Conservation (phyloP, 2,888 invertebrate species). For the Flexamia atlantica region DNA sequence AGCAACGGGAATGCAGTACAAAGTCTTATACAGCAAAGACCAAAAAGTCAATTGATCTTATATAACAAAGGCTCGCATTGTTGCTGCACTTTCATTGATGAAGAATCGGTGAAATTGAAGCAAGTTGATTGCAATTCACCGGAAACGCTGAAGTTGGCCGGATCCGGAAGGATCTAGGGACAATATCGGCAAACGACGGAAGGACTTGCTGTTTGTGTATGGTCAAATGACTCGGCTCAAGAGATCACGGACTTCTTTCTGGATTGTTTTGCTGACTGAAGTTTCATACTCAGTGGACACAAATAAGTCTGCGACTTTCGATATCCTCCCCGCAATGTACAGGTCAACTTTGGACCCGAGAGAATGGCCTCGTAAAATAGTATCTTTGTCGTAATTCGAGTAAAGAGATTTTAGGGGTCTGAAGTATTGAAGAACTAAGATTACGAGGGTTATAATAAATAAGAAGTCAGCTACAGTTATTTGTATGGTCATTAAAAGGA, state of each 20-base stretch:
- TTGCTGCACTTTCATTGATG: too few relatives aligned
- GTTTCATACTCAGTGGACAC: background rate
- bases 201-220: background rate
- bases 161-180: background rate
- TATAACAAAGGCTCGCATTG: too few relatives aligned
- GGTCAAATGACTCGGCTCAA: background rate
- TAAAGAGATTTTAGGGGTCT: too few relatives aligned
- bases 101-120: too few relatives aligned
- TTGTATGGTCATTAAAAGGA: too few relatives aligned
- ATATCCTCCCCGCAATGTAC: conserved; percentile 9
- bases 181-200: background rate
- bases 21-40: too few relatives aligned
- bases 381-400: background rate
- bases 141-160: too few relatives aligned
- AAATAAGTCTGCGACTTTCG: background rate
- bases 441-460: too few relatives aligned
- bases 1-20: too few relatives aligned
- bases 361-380: background rate
- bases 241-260: background rate
- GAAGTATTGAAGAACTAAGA: too few relatives aligned
- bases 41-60: too few relatives aligned
- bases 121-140: background rate
- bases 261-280: conserved; percentile 32
- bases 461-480: too few relatives aligned
- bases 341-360: background rate